A percentile compares a stretch with the other conserved stretches of the same genome.
These are phyloP conservation scores for Amphipyra berbera DNA, from an alignment of 2,888 invertebrate genomes.

Conservation along the genomic window DNA sequence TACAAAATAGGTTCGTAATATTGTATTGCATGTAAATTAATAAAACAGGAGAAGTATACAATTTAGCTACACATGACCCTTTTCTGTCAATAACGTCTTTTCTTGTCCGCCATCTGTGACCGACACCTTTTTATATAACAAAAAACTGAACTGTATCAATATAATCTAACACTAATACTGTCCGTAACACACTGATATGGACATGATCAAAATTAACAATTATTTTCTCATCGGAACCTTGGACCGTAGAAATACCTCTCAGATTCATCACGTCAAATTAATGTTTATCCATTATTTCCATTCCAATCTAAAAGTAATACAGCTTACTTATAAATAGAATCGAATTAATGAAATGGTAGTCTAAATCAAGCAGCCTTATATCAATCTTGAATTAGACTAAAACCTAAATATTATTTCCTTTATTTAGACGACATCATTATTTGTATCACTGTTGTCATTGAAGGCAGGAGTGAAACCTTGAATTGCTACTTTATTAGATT, in stretches of 20 bases:
- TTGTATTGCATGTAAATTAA: neutral
- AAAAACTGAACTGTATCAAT: constrained; percentile 5
- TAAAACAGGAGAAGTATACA: neutral
- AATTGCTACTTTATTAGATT: constrained; percentile 2
- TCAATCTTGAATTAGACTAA: constrained; percentile 3
- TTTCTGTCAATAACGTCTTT: constrained; percentile 15
- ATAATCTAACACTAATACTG: neutral
- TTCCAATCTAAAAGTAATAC: neutral
- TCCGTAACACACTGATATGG: neutral
- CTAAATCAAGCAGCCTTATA: neutral
- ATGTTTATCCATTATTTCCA: neutral
- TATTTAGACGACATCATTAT: constrained; percentile 6
- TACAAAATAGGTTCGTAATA: no score
- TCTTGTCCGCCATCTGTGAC: constrained; percentile 10
- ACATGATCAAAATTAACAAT: neutral
- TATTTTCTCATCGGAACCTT: neutral
- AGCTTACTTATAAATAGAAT: neutral
- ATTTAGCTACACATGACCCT: neutral
- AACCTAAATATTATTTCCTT: neutral
- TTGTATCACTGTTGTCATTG: constrained; percentile 5
- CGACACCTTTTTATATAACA: constrained; percentile 4
- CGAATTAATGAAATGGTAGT: neutral
- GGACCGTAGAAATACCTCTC: neutral
- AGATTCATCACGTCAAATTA: neutral
- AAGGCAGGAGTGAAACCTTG: neutral